These are phyloP conservation scores for Drosophila azteca DNA, from an alignment of 1,140 invertebrate genomes.

Conservation along the genomic window DNA sequence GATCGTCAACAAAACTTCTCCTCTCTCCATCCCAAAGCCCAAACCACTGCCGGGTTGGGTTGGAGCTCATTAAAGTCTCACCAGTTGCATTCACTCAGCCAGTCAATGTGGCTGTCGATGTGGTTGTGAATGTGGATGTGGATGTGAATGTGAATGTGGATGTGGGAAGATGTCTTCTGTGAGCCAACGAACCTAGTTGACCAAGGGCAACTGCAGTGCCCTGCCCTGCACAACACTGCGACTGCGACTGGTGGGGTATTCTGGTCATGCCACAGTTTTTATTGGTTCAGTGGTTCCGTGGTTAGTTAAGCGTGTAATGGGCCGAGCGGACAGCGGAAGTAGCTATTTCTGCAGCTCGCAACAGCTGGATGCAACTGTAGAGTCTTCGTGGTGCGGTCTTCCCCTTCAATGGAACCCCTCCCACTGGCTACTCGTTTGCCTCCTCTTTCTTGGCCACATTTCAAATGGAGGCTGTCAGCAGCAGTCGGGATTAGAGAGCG, in stretches of 20 bases:
- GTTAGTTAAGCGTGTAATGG: conserved; percentile 78
- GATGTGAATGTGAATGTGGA: conserved; percentile 30
- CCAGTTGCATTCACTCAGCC: conserved; percentile 28
- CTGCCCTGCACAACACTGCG: background rate
- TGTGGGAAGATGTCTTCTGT: conserved; percentile 41
- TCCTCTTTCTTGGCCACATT: background rate
- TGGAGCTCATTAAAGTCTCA: conserved; percentile 65
- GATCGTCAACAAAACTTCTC: conserved; percentile 45
- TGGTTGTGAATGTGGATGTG: conserved; percentile 34
- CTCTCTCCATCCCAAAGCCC: background rate
- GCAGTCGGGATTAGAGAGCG: conserved; percentile 32
- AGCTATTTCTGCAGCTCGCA: conserved; percentile 17
- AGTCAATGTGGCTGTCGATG: conserved; percentile 16
- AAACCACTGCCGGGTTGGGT: background rate
- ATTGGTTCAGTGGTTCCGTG: conserved; percentile 62
- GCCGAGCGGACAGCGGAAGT: conserved; percentile 55
- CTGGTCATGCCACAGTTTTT: conserved; percentile 29
- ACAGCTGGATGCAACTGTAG: conserved; percentile 1
- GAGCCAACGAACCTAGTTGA: conserved; percentile 41
- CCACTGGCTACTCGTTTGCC: background rate
- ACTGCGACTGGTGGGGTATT: background rate
- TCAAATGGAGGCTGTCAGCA: conserved; percentile 38
- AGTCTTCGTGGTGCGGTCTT: background rate
- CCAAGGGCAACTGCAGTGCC: background rate
- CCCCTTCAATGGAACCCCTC: too few species aligned